phyloP scores from a whole-genome alignment of 2,797 vertebrate species.

The Monodelphis domestica region DNA sequence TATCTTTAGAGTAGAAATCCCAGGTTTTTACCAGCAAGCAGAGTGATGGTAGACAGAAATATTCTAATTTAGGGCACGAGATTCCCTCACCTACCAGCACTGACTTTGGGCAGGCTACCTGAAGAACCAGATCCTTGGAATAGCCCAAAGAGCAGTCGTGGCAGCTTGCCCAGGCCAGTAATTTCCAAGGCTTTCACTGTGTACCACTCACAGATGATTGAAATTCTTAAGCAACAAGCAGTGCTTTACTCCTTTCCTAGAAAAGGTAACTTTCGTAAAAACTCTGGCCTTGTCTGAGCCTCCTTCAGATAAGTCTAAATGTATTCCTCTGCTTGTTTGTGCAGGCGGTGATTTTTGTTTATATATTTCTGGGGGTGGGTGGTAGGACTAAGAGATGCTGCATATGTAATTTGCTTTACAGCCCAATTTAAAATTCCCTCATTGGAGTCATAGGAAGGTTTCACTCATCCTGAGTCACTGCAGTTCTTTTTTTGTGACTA shows the following conservation, averaged over 20 bases:
- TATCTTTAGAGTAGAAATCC: not conserved
- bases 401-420: slow-evolving; percentile 21
- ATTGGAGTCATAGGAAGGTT: slow-evolving; percentile 7
- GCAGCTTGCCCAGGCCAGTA: not conserved
- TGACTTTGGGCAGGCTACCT: slow-evolving; percentile 16
- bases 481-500: not conserved
- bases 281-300: not conserved
- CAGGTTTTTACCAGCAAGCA: not conserved
- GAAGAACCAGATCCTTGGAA: not conserved
- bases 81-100: not conserved
- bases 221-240: slow-evolving; percentile 11
- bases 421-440: slow-evolving; percentile 10
- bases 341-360: not conserved
- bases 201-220: not conserved
- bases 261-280: slow-evolving; percentile 11
- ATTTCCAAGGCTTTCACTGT: slow-evolving; percentile 11
- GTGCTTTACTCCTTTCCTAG: not conserved
- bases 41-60: not conserved
- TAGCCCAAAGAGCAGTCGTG: not conserved
- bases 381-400: not conserved
- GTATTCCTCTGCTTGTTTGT: slow-evolving; percentile 9
- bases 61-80: not conserved
- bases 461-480: not conserved
- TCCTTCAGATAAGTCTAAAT: slow-evolving; percentile 1
- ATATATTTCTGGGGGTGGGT: slow-evolving; percentile 18